Percentiles rank a stretch among this genome's conserved stretches.
Evolutionary conservation across 2,888 invertebrate genomes (phyloP).

Genomic region (Oxycera nigricornis): DNA sequence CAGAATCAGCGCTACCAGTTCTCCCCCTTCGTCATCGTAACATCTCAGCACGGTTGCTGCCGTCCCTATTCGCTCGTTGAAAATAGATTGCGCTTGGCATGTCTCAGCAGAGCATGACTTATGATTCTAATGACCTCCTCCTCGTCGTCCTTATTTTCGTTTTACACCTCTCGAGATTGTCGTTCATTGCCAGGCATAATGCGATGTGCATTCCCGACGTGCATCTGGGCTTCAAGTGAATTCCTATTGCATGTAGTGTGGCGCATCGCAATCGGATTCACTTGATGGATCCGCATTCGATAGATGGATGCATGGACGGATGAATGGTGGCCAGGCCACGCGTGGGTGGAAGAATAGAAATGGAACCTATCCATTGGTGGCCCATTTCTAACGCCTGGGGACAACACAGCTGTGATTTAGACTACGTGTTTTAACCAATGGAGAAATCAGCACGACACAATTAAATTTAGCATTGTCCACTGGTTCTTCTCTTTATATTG

Average conservation of each 20-base stretch:
- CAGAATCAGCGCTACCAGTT: background rate
- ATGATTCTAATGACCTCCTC: slow-evolving; percentile 40
- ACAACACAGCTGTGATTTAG: too few species aligned
- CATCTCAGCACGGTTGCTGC: background rate
- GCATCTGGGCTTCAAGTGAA: slow-evolving; percentile 31
- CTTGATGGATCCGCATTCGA: background rate
- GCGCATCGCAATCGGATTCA: slow-evolving; percentile 8
- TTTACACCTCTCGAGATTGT: background rate
- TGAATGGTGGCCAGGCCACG: too few species aligned
- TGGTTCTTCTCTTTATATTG: too few species aligned
- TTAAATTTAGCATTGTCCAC: too few species aligned
- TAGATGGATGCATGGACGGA: background rate
- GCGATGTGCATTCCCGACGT: slow-evolving; percentile 10
- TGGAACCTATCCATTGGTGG: too few species aligned
- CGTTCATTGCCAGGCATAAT: slow-evolving; percentile 19
- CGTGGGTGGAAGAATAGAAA: too few species aligned
- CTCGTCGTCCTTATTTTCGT: slow-evolving; percentile 22
- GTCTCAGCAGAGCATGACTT: slow-evolving; percentile 35
- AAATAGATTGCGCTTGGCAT: slow-evolving; percentile 38
- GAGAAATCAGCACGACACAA: too few species aligned
- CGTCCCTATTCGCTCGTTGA: background rate
- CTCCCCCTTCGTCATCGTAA: background rate
- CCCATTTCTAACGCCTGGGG: too few species aligned
- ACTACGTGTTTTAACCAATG: too few species aligned
- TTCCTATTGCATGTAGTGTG: slow-evolving; percentile 14